These are phyloP conservation scores for Sthenelais limicola DNA, from an alignment of 2,888 invertebrate species.

Conservation along the genomic window DNA sequence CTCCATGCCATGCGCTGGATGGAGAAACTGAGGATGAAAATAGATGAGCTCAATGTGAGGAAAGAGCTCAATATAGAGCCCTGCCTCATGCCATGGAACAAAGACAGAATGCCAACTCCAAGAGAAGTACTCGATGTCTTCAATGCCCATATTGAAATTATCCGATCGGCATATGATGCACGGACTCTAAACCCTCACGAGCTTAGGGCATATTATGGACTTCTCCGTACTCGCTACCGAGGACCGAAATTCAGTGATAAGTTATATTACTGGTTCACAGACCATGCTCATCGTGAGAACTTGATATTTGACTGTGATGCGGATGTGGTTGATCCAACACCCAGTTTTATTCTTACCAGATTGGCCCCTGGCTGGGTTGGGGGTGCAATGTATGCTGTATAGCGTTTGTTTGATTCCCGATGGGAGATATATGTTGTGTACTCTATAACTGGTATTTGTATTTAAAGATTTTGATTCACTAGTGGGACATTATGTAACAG, in stretches of 20 bases:
- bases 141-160: slow-evolving; percentile 29
- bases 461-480: too few relatives aligned
- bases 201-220: slow-evolving; percentile 18
- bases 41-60: not conserved
- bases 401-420: too few relatives aligned
- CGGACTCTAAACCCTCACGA: slow-evolving; percentile 29
- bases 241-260: slow-evolving; percentile 22
- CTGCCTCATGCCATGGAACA: slow-evolving; percentile 40
- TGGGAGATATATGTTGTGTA: too few relatives aligned
- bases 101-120: slow-evolving; percentile 27
- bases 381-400: slow-evolving; percentile 39
- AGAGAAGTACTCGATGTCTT: slow-evolving; percentile 38
- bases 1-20: slow-evolving; percentile 36
- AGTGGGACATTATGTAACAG: too few relatives aligned
- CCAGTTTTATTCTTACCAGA: slow-evolving; percentile 40
- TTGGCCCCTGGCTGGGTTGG: slow-evolving; percentile 43
- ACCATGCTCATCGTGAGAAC: not conserved
- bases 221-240: slow-evolving; percentile 15
- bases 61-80: slow-evolving; percentile 19
- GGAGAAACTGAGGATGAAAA: slow-evolving; percentile 5
- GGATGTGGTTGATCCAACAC: slow-evolving; percentile 31
- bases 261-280: slow-evolving; percentile 30
- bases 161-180: slow-evolving; percentile 22
- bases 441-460: too few relatives aligned
- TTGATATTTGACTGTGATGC: slow-evolving; percentile 37